A percentile compares a stretch with the other conserved stretches of the same genome.
These are phyloP conservation scores for Paracyclopina nana DNA, from an alignment of 1,140 invertebrate species.

Conservation along the genomic window DNA sequence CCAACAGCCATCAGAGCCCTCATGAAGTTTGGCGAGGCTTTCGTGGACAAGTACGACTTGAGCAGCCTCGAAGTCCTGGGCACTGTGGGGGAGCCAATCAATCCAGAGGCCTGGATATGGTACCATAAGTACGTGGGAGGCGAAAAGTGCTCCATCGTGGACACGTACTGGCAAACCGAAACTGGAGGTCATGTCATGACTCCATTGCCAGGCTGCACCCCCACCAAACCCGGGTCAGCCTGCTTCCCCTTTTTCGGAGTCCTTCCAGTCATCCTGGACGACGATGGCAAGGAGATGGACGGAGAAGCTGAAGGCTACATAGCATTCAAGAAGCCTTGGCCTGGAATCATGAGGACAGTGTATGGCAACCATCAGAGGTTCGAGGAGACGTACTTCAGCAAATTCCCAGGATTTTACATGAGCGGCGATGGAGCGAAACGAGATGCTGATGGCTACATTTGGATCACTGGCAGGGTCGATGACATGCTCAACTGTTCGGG, in stretches of 20 bases:
- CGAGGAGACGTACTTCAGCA: conserved; percentile 81
- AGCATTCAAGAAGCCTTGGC: conserved; percentile 83
- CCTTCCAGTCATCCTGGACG: conserved; percentile 61
- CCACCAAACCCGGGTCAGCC: conserved; percentile 54
- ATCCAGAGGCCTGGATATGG: conserved; percentile 95
- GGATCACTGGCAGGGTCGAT: conserved; percentile 90
- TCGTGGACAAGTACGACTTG: conserved; percentile 34
- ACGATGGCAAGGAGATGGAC: conserved; percentile 62
- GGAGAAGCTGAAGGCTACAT: conserved; percentile 82
- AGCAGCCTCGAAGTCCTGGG: conserved; percentile 57
- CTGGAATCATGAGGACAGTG: conserved; percentile 85
- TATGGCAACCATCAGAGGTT: conserved; percentile 80
- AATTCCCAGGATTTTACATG: conserved; percentile 87
- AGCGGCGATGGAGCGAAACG: conserved; percentile 82
- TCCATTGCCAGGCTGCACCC: conserved; percentile 76
- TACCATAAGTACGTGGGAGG: conserved; percentile 53
- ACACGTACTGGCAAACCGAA: conserved; percentile 95
- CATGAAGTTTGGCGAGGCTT: conserved; percentile 55
- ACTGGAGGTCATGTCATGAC: conserved; percentile 88
- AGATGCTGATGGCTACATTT: conserved; percentile 83
- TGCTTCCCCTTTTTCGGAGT: conserved; percentile 89
- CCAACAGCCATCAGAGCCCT: conserved; percentile 89
- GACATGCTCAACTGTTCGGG: conserved; percentile 97
- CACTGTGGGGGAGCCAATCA: conserved; percentile 91
- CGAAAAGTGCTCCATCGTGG: conserved; percentile 52